phyloP scores from a whole-genome alignment of 2,888 invertebrate species.

The Thymelicus sylvestris region DNA sequence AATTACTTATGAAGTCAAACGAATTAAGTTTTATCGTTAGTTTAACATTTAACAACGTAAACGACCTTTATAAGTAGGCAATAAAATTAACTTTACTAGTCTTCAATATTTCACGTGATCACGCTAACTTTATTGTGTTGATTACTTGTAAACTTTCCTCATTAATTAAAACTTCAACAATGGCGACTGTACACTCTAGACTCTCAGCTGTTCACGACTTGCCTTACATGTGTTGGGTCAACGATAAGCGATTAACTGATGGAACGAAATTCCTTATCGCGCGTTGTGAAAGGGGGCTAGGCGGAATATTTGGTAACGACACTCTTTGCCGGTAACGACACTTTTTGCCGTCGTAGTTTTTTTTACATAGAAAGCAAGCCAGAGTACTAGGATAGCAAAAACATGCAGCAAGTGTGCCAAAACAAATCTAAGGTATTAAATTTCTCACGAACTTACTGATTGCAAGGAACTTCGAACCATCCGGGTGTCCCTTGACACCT shows the following conservation, averaged over 20 bases:
- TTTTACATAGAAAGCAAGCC: no score
- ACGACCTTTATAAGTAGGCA: conserved; percentile 1
- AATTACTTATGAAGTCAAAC: background rate
- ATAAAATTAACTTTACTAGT: conserved; percentile 9
- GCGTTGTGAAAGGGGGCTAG: no score
- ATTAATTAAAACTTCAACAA: conserved; percentile 20
- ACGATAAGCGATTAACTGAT: background rate
- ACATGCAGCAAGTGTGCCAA: no score
- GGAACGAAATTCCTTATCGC: no score
- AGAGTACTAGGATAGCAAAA: no score
- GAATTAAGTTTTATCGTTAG: background rate
- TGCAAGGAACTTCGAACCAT: no score
- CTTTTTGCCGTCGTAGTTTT: no score
- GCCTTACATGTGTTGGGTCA: background rate
- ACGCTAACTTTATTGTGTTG: conserved; percentile 16
- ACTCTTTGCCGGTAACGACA: no score
- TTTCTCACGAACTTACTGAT: no score
- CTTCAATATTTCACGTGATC: conserved; percentile 7
- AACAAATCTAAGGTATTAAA: no score
- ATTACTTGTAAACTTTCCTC: conserved; percentile 26
- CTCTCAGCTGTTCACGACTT: conserved; percentile 1
- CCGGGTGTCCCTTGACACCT: no score
- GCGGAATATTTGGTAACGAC: no score
- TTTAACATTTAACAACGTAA: background rate
- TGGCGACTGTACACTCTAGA: conserved; percentile 20